Percentiles rank a stretch among this genome's conserved stretches.
These are phyloP conservation scores for Eugnorisma glareosa DNA, from an alignment of 2,888 invertebrate genomes.

Conservation along the genomic window DNA sequence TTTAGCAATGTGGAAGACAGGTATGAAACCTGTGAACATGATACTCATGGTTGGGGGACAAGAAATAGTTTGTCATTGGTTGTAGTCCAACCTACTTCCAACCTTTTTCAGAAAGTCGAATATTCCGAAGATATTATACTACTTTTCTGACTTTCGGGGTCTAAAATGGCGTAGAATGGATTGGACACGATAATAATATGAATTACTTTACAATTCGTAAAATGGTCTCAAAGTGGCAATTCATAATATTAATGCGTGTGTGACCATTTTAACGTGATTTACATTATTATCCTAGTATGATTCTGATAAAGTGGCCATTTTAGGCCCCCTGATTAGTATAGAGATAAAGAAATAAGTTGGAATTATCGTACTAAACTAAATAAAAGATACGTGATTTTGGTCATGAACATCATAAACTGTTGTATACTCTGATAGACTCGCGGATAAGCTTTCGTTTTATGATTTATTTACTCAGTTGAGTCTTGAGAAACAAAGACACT, in stretches of 20 bases:
- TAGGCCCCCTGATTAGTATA: not conserved
- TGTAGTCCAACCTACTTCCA: not conserved
- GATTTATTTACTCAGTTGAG: not conserved
- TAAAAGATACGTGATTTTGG: constrained; percentile 29
- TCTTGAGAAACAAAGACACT: not conserved
- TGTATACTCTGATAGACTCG: not conserved
- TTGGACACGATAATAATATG: too few relatives aligned
- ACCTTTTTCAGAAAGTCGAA: not conserved
- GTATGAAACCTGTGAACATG: not conserved
- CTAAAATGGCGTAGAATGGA: too few relatives aligned
- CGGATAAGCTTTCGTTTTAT: constrained; percentile 13
- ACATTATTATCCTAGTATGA: too few relatives aligned
- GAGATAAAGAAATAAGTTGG: constrained; percentile 20
- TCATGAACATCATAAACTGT: constrained; percentile 14
- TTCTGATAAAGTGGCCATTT: too few relatives aligned
- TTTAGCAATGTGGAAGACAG: constrained; percentile 9
- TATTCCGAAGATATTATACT: not conserved
- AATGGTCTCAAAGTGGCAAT: too few relatives aligned
- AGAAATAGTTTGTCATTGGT: not conserved
- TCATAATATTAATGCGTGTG: too few relatives aligned
- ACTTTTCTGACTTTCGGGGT: not conserved
- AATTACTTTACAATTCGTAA: too few relatives aligned
- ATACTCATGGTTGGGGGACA: not conserved
- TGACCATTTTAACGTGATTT: too few relatives aligned
- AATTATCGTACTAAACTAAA: constrained; percentile 7